Percentiles rank a stretch among this genome's conserved stretches.
phyloP scores from a whole-genome alignment of 2,888 invertebrate genomes.

The Sphaeridia pumilis region DNA sequence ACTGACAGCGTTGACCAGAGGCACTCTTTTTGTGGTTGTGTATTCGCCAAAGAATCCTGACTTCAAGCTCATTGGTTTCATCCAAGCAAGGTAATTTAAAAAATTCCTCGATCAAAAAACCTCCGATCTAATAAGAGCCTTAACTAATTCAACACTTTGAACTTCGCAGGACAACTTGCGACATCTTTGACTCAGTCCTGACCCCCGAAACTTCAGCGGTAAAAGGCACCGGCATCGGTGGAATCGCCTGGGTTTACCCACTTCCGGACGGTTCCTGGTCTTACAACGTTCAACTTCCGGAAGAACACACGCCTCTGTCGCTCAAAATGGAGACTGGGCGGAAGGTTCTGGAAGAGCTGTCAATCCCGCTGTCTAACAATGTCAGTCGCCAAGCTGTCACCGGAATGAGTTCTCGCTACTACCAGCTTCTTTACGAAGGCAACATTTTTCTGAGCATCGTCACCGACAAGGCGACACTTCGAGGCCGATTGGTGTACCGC shows the following conservation, averaged over 20 bases:
- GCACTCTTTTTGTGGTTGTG: constrained; percentile 58
- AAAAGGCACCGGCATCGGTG: constrained; percentile 20
- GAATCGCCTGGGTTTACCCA: constrained; percentile 36
- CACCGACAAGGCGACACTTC: constrained; percentile 48
- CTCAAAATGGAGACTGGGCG: constrained; percentile 36
- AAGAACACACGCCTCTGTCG: constrained; percentile 26
- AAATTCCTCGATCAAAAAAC: no score
- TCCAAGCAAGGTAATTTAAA: constrained; percentile 35
- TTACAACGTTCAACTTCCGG: constrained; percentile 34
- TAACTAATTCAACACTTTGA: no score
- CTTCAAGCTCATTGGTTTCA: constrained; percentile 50
- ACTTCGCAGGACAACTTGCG: constrained; percentile 33
- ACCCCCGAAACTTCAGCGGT: constrained; percentile 29
- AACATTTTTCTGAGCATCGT: constrained; percentile 67
- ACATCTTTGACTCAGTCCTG: constrained; percentile 35
- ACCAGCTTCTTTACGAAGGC: constrained; percentile 70
- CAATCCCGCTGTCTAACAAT: constrained; percentile 27
- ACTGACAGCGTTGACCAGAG: constrained; percentile 60
- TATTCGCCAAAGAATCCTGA: constrained; percentile 57
- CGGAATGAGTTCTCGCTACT: constrained; percentile 62
- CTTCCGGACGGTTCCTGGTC: constrained; percentile 35
- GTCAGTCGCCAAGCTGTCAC: constrained; percentile 43
- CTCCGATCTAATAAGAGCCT: no score
- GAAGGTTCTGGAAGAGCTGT: constrained; percentile 34
- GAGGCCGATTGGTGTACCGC: constrained; percentile 63